Evolutionary conservation across 2,797 vertebrate species (phyloP).

Genomic region (Miichthys miiuy): DNA sequence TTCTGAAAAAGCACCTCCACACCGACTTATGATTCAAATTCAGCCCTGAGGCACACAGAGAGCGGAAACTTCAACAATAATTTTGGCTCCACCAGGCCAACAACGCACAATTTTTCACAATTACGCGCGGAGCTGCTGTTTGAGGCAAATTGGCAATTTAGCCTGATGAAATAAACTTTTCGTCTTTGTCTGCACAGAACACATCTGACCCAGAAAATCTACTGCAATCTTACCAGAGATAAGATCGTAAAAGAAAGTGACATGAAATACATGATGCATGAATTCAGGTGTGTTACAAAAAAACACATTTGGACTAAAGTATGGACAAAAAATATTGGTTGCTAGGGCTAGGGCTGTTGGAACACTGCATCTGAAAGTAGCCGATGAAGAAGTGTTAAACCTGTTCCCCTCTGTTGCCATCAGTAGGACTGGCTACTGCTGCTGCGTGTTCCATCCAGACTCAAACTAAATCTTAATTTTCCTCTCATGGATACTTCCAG

Average conservation of each 20-base stretch:
- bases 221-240: neutral
- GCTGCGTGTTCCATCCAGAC: conserved; percentile 23
- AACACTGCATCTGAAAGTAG: conserved; percentile 55
- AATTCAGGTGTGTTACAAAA: conserved; percentile 1
- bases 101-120: conserved; percentile 15
- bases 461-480: conserved; percentile 44
- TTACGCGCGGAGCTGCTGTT: conserved; percentile 19
- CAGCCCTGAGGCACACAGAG: conserved; percentile 24
- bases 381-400: conserved; percentile 49
- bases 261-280: neutral
- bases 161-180: neutral
- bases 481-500: conserved; percentile 44
- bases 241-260: neutral
- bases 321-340: conserved; percentile 1
- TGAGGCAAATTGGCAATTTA: conserved; percentile 23
- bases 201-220: neutral
- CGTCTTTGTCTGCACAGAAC: neutral
- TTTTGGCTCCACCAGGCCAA: conserved; percentile 21
- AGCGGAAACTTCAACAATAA: conserved; percentile 20
- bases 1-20: conserved; percentile 37
- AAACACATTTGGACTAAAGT: conserved; percentile 20
- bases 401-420: conserved; percentile 60
- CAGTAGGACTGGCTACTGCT: conserved; percentile 27
- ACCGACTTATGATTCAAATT: conserved; percentile 43
- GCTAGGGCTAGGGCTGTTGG: conserved; percentile 23